Conservation (phyloP, 2,797 vertebrate genomes). For the Merluccius polli region DNA sequence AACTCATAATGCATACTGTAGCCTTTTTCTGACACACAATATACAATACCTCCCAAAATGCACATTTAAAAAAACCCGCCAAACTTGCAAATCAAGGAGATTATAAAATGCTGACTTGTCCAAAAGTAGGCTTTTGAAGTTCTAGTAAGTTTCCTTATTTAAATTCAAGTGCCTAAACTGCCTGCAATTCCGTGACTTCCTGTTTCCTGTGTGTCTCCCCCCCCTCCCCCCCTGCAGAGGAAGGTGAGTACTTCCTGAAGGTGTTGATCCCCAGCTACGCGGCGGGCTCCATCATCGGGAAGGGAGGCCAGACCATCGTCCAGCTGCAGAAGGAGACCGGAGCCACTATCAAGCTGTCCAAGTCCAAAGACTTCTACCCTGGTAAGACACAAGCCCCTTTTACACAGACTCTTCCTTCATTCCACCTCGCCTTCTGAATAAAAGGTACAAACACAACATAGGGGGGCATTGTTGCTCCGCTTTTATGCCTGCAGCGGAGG, state of each 20-base stretch:
- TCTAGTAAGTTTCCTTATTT: background rate
- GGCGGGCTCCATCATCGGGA: constrained; percentile 84
- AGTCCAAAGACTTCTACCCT: constrained; percentile 85
- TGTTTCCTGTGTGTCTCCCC: constrained; percentile 55
- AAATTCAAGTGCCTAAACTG: background rate
- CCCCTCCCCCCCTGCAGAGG: constrained; percentile 64
- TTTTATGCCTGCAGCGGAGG: too few relatives aligned
- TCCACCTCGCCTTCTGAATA: too few relatives aligned
- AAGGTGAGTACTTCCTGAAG: constrained; percentile 83
- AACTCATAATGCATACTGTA: background rate
- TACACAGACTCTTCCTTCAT: too few relatives aligned
- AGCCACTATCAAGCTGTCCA: constrained; percentile 82
- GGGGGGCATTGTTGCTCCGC: too few relatives aligned
- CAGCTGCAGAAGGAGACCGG: constrained; percentile 82
- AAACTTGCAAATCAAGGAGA: background rate
- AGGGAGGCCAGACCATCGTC: constrained; percentile 86
- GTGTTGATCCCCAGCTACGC: constrained; percentile 84
- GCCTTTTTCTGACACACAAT: background rate
- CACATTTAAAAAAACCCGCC: background rate
- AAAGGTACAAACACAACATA: too few relatives aligned
- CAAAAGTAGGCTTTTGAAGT: background rate
- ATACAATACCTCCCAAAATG: background rate
- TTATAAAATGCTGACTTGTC: background rate
- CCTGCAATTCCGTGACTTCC: constrained; percentile 49
- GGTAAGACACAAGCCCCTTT: constrained; percentile 55